Percentiles rank a stretch among this genome's conserved stretches.
Conservation (phyloP, 2,888 invertebrate species). For the Ptychoptera albimana region DNA sequence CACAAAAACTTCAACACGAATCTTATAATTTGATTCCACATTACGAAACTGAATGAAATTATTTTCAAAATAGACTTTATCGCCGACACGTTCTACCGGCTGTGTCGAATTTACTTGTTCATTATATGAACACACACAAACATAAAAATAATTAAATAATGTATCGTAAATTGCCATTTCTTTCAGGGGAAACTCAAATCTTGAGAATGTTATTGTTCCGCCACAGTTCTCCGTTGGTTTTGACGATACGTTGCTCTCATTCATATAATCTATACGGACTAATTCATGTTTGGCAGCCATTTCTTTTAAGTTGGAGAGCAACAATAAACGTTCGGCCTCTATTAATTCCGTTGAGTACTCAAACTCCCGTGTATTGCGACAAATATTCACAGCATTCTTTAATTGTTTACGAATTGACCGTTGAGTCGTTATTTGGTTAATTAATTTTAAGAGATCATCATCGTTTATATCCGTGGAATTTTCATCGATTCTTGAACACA, state of each 20-base stretch:
- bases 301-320: constrained; percentile 24
- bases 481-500: background rate
- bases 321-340: constrained; percentile 33
- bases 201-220: constrained; percentile 17
- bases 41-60: constrained; percentile 25
- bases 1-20: constrained; percentile 32
- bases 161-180: constrained; percentile 21
- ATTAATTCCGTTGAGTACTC: constrained; percentile 32
- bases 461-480: constrained; percentile 13
- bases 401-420: constrained; percentile 25
- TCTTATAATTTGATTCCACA: constrained; percentile 24
- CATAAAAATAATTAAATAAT: constrained; percentile 28
- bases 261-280: constrained; percentile 6
- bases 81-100: constrained; percentile 22
- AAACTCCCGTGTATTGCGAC: constrained; percentile 31
- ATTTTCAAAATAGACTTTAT: constrained; percentile 21
- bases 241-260: background rate
- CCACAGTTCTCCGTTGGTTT: constrained; percentile 1
- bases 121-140: constrained; percentile 24
- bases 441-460: constrained; percentile 13
- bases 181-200: constrained; percentile 21
- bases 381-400: constrained; percentile 31
- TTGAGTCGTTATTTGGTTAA: constrained; percentile 12
- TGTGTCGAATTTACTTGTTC: constrained; percentile 25
- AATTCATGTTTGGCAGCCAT: constrained; percentile 5